A percentile compares a stretch with the other conserved stretches of the same genome.
phyloP scores from a whole-genome alignment of 2,113 vertebrate genomes.

The Gobiocypris rarus region DNA sequence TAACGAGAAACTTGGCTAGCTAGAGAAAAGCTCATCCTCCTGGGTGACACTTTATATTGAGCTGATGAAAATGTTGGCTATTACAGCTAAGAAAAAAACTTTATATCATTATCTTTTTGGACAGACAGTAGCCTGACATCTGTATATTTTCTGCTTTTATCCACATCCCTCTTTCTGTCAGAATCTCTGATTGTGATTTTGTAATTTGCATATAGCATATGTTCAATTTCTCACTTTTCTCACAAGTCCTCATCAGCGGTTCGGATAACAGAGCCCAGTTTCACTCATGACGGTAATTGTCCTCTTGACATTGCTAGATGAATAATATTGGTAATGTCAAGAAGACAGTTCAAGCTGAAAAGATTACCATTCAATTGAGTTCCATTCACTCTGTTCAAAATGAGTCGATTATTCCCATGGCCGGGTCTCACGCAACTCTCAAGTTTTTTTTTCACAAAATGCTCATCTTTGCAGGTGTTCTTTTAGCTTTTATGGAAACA shows the following conservation, averaged over 20 bases:
- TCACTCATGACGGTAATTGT: constrained; percentile 38
- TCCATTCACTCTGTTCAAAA: constrained; percentile 10
- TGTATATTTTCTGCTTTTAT: background rate
- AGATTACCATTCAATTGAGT: constrained; percentile 28
- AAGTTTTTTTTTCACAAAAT: constrained; percentile 20
- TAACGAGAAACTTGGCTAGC: constrained; percentile 70
- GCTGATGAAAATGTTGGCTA: background rate
- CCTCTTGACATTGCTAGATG: constrained; percentile 42
- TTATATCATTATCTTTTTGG: background rate
- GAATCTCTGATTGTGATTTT: constrained; percentile 8
- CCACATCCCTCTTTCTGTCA: background rate
- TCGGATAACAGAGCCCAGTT: constrained; percentile 6
- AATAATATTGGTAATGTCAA: constrained; percentile 42
- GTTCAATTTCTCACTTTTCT: background rate
- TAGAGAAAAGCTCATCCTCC: constrained; percentile 40
- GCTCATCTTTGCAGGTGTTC: constrained; percentile 32
- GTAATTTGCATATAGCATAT: background rate
- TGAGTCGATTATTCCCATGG: constrained; percentile 39
- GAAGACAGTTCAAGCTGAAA: constrained; percentile 38
- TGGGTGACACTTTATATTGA: background rate
- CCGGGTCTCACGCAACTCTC: constrained; percentile 17
- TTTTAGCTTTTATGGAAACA: constrained; percentile 37
- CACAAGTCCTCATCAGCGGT: background rate
- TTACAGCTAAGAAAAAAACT: background rate
- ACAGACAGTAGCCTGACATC: background rate